A percentile compares a stretch with the other conserved stretches of the same genome.
Conservation (phyloP, 2,113 vertebrate genomes). For the Campylomormyrus numenius region DNA sequence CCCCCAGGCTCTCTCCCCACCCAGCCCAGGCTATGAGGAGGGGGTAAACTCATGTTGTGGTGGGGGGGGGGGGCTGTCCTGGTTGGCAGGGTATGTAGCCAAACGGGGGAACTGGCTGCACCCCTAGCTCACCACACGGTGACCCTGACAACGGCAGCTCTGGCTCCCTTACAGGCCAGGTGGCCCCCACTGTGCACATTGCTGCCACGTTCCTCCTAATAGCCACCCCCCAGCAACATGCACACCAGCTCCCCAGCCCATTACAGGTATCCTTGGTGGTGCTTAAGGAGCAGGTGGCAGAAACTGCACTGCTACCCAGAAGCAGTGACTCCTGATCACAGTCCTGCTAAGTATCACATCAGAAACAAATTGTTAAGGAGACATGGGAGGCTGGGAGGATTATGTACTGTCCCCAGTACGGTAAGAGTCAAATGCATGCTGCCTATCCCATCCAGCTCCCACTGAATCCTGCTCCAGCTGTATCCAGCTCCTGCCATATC, state of each 20-base stretch:
- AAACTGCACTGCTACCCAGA: conserved; percentile 19
- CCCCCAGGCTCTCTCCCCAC: conserved; percentile 46
- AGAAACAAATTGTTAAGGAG: conserved; percentile 15
- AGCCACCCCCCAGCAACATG: conserved; percentile 46
- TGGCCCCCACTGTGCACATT: conserved; percentile 62
- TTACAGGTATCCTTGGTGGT: conserved; percentile 18
- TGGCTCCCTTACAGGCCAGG: conserved; percentile 55
- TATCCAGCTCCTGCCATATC: conserved; percentile 16
- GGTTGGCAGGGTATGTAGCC: conserved; percentile 45
- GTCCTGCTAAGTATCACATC: conserved; percentile 22
- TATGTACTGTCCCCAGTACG: conserved; percentile 35
- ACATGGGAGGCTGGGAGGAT: conserved; percentile 9
- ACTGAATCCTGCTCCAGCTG: background rate
- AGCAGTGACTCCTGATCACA: conserved; percentile 8
- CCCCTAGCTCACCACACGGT: conserved; percentile 31
- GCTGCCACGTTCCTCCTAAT: conserved; percentile 77
- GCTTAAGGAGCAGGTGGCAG: conserved; percentile 20
- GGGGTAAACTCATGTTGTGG: conserved; percentile 42
- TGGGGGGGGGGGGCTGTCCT: background rate
- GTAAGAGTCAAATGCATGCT: background rate
- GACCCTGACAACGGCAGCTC: conserved; percentile 43
- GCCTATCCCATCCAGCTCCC: background rate
- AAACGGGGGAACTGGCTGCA: conserved; percentile 44
- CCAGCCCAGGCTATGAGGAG: background rate
- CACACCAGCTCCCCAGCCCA: conserved; percentile 28